A percentile compares a stretch with the other conserved stretches of the same genome.
Conservation (phyloP, 2,888 invertebrate genomes). For the Julus scandinavius region DNA sequence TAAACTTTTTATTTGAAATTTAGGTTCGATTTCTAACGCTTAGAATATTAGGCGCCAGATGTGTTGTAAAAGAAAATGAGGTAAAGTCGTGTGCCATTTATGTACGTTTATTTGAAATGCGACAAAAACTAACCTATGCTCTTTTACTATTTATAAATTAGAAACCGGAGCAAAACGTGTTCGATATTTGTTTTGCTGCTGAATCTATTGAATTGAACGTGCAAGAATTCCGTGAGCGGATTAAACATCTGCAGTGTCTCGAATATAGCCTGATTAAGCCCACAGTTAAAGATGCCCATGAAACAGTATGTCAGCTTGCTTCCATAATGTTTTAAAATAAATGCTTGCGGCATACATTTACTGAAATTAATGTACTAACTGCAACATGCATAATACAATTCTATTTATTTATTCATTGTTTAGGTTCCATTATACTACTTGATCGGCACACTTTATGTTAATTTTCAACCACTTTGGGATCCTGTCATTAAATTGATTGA, state of each 20-base stretch:
- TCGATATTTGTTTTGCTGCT: constrained; percentile 74
- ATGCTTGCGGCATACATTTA: too few species aligned
- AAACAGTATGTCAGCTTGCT: not conserved
- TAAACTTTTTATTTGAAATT: constrained; percentile 54
- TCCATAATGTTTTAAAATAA: not conserved
- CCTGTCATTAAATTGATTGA: constrained; percentile 81
- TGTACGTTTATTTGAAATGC: not conserved
- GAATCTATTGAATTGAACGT: constrained; percentile 79
- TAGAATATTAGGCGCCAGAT: constrained; percentile 69
- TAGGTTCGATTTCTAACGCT: constrained; percentile 76
- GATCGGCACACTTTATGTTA: constrained; percentile 82
- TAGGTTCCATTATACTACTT: constrained; percentile 79
- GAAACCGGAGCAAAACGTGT: constrained; percentile 66
- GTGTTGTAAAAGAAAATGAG: constrained; percentile 54
- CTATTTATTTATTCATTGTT: constrained; percentile 57
- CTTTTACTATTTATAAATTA: not conserved
- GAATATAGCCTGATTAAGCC: constrained; percentile 65
- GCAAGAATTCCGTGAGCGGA: constrained; percentile 81
- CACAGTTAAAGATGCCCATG: not conserved
- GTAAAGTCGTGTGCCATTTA: not conserved
- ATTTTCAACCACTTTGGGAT: constrained; percentile 90
- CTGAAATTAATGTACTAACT: too few species aligned
- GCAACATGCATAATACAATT: not conserved
- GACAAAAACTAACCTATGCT: not conserved
- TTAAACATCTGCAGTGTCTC: constrained; percentile 79